Evolutionary conservation across 2,888 invertebrate genomes (phyloP).

Genomic region (Odontomyia ornata): DNA sequence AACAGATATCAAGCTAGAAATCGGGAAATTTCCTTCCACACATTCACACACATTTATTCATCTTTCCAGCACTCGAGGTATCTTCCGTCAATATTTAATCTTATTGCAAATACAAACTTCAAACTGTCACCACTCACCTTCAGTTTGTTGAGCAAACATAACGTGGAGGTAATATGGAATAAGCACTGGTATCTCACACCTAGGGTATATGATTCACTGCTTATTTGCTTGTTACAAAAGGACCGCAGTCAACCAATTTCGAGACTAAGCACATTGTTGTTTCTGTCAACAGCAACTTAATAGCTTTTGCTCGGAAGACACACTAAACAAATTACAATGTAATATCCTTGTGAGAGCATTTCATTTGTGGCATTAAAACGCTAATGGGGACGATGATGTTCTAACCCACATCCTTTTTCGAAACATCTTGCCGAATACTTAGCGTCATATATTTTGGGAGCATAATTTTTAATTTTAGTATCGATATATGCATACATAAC

Average conservation of each 20-base stretch:
- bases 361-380: conserved; percentile 11
- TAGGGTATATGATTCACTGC: too few relatives aligned
- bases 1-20: too few relatives aligned
- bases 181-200: too few relatives aligned
- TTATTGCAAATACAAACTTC: too few relatives aligned
- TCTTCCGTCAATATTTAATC: too few relatives aligned
- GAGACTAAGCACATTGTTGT: background rate
- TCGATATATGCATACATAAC: conserved; percentile 18
- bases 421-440: background rate
- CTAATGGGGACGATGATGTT: background rate
- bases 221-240: too few relatives aligned
- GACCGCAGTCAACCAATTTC: background rate
- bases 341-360: conserved; percentile 8
- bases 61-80: too few relatives aligned
- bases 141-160: too few relatives aligned
- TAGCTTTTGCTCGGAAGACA: background rate
- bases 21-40: too few relatives aligned
- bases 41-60: too few relatives aligned
- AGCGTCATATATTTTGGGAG: conserved; percentile 3
- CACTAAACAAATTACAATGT: conserved; percentile 9
- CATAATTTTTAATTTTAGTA: conserved; percentile 26
- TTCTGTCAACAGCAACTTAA: background rate
- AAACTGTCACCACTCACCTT: too few relatives aligned
- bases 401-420: background rate
- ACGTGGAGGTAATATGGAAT: too few relatives aligned